Evolutionary conservation across 1,140 invertebrate species (phyloP).

Genomic region (Drosophila sproati): DNA sequence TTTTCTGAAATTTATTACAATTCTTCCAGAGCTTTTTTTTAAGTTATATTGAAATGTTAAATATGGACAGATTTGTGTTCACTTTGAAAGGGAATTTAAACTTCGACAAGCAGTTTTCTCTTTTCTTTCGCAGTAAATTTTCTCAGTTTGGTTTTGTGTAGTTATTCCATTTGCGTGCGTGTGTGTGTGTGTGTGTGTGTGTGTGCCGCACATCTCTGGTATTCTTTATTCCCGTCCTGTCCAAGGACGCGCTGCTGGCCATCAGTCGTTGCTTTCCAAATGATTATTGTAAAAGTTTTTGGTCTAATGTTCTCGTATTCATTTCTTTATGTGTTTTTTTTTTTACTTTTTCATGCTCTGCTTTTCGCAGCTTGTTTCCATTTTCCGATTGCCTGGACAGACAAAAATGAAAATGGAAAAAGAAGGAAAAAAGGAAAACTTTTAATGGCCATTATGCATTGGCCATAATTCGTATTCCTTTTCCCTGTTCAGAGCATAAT

Average conservation of each 20-base stretch:
- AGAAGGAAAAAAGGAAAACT: slow-evolving; percentile 23
- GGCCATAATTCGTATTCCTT: slow-evolving; percentile 71
- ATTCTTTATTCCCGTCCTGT: slow-evolving; percentile 39
- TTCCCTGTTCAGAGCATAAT: slow-evolving; percentile 42
- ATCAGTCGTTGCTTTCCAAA: slow-evolving; percentile 57
- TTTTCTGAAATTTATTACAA: no score
- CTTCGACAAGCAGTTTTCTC: not conserved
- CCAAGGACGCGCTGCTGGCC: slow-evolving; percentile 61
- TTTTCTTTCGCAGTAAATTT: slow-evolving; percentile 14
- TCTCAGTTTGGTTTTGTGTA: slow-evolving; percentile 50
- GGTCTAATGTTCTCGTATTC: slow-evolving; percentile 59
- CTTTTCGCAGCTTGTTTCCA: slow-evolving; percentile 28
- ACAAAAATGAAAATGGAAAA: slow-evolving; percentile 43
- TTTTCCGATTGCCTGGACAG: slow-evolving; percentile 41
- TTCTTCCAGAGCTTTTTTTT: no score
- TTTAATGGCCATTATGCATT: slow-evolving; percentile 79
- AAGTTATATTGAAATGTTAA: no score
- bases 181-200: slow-evolving; percentile 26
- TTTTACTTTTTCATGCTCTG: not conserved
- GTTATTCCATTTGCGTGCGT: slow-evolving; percentile 29
- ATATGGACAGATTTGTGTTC: no score
- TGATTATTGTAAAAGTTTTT: slow-evolving; percentile 80
- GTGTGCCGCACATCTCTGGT: slow-evolving; percentile 34
- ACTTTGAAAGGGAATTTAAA: no score
- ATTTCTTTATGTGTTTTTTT: not conserved